phyloP scores from a whole-genome alignment of 2,797 vertebrate species.

The Prunella strophiata region DNA sequence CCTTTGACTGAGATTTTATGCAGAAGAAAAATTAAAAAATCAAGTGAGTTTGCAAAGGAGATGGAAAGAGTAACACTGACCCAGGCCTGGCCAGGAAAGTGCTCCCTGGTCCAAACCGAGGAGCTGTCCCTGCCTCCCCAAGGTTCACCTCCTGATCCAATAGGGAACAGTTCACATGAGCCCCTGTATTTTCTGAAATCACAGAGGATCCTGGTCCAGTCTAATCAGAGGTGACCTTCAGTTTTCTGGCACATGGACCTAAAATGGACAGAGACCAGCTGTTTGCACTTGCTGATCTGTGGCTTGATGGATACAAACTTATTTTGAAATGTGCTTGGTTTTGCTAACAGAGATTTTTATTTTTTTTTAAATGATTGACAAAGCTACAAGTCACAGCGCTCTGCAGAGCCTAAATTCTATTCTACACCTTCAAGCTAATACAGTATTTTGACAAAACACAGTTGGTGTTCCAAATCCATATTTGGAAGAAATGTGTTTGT shows the following conservation, averaged over 20 bases:
- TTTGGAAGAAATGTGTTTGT: slow-evolving; percentile 12
- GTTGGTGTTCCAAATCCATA: not conserved
- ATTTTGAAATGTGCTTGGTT: not conserved
- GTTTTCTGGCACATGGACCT: not conserved
- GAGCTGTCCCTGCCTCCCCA: not conserved
- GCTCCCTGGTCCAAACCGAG: not conserved
- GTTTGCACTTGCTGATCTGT: not conserved
- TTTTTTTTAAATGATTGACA: not conserved
- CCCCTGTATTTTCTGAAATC: not conserved
- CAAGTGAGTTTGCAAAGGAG: not conserved
- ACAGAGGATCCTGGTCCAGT: not conserved
- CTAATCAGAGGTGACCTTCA: not conserved
- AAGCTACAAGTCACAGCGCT: not conserved
- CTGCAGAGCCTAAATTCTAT: not conserved
- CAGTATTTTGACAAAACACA: slow-evolving; percentile 30
- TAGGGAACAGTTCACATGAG: not conserved
- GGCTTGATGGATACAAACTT: not conserved
- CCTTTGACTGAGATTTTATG: not conserved
- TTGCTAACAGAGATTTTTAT: not conserved
- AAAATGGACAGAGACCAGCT: not conserved
- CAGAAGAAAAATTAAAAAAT: not conserved
- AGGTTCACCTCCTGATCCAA: not conserved
- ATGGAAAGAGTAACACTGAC: not conserved
- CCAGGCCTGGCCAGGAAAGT: accelerated
- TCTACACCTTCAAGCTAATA: slow-evolving; percentile 19